A percentile compares a stretch with the other conserved stretches of the same genome.
These are phyloP conservation scores for Salticus scenicus DNA, from an alignment of 2,888 invertebrate species.

Conservation along the genomic window DNA sequence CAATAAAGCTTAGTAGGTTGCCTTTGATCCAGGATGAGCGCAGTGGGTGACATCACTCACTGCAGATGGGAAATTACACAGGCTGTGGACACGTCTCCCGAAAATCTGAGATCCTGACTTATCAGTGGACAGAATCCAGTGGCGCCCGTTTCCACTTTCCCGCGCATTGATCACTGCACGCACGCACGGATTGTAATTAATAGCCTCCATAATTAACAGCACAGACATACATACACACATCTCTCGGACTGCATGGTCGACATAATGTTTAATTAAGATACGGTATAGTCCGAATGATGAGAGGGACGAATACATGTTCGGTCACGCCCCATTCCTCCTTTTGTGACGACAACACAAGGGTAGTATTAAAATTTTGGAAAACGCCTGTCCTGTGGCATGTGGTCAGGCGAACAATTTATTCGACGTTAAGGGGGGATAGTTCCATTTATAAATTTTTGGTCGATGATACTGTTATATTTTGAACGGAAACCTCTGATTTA, in stretches of 20 bases:
- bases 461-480: too few species aligned
- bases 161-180: neutral
- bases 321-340: neutral
- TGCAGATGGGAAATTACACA: too few species aligned
- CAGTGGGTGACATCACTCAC: too few species aligned
- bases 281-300: neutral
- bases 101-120: neutral
- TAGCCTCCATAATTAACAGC: constrained; percentile 1
- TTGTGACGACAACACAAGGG: neutral
- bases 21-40: too few species aligned
- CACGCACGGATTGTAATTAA: neutral
- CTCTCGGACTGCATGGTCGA: constrained; percentile 8
- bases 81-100: too few species aligned
- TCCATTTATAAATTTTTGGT: too few species aligned
- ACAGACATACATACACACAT: neutral
- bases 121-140: neutral
- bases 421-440: too few species aligned
- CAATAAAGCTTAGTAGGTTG: too few species aligned
- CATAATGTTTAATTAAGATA: constrained; percentile 16
- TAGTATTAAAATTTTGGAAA: neutral
- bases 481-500: too few species aligned
- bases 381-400: neutral
- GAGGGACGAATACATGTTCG: neutral
- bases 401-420: too few species aligned
- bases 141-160: neutral